Conservation (phyloP, 2,797 vertebrate genomes). For the Fistularia commersonii region DNA sequence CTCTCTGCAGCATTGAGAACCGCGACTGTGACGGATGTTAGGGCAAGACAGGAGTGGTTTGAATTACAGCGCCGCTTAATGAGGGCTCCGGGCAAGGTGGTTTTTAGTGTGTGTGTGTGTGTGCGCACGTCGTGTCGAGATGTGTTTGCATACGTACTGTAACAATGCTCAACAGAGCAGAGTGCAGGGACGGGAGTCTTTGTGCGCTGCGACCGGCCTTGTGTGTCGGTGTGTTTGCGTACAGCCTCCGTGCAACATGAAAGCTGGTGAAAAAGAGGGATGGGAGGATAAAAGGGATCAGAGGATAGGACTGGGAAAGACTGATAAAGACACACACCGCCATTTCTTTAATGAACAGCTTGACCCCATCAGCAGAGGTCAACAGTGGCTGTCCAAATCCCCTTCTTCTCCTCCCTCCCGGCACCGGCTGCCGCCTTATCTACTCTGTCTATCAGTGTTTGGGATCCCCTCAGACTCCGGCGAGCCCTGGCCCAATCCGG, state of each 20-base stretch:
- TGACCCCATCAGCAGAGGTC: slow-evolving; percentile 72
- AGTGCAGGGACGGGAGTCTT: slow-evolving; percentile 39
- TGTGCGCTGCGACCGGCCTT: slow-evolving; percentile 2
- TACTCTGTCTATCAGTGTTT: slow-evolving; percentile 64
- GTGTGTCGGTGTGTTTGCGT: slow-evolving; percentile 27
- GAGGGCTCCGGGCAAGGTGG: slow-evolving; percentile 48
- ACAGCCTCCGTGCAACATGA: slow-evolving; percentile 55
- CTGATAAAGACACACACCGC: slow-evolving; percentile 69
- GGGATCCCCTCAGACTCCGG: slow-evolving; percentile 58
- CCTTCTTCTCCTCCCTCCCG: slow-evolving; percentile 45
- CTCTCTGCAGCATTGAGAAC: slow-evolving; percentile 11
- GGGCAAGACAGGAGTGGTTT: slow-evolving; percentile 42
- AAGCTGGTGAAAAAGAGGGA: slow-evolving; percentile 55
- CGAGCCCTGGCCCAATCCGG: slow-evolving; percentile 54
- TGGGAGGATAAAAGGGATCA: slow-evolving; percentile 68
- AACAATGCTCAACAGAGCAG: slow-evolving; percentile 32
- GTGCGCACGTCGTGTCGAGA: slow-evolving; percentile 30
- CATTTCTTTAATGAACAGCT: slow-evolving; percentile 72
- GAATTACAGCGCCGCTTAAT: slow-evolving; percentile 58
- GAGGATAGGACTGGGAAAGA: slow-evolving; percentile 62
- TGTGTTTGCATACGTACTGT: slow-evolving; percentile 30
- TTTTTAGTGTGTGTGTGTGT: slow-evolving; percentile 24
- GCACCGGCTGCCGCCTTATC: slow-evolving; percentile 53
- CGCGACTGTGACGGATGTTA: slow-evolving; percentile 32
- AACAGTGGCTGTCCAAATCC: slow-evolving; percentile 65